These are phyloP conservation scores for Kobus ellipsiprymnus DNA, from an alignment of 2,113 vertebrate genomes.

Conservation along the genomic window DNA sequence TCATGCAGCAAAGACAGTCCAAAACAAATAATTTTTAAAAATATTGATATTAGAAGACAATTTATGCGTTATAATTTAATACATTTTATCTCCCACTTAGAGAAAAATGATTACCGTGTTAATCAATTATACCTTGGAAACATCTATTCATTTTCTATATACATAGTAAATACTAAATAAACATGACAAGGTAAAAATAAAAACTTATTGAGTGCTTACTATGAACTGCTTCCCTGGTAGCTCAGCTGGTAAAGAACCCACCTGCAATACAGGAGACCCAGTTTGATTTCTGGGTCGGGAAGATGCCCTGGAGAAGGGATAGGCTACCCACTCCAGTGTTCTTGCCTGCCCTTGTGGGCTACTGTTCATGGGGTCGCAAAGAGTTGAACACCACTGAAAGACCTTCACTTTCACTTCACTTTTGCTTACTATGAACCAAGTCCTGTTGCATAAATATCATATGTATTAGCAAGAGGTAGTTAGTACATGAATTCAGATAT, in stretches of 20 bases:
- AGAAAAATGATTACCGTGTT: not conserved
- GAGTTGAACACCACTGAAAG: not conserved
- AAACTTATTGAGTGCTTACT: not conserved
- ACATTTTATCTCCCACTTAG: not conserved
- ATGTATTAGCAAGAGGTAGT: not conserved
- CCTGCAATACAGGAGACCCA: not conserved
- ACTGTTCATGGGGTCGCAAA: not conserved
- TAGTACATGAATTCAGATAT: not conserved
- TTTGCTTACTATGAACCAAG: not conserved
- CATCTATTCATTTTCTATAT: not conserved
- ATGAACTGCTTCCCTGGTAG: not conserved
- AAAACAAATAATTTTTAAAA: not conserved
- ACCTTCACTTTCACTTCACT: not conserved
- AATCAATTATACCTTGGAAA: not conserved
- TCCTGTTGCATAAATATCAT: not conserved
- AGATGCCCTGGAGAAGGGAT: not conserved
- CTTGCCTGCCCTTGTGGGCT: not conserved
- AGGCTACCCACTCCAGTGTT: not conserved
- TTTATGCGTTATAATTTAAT: not conserved
- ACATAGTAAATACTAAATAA: not conserved
- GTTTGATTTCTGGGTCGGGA: not conserved
- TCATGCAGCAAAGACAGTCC: not conserved
- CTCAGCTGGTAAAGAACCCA: not conserved
- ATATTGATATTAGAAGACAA: not conserved
- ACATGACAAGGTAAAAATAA: not conserved